Evolutionary conservation across 2,888 invertebrate species (phyloP).

Genomic region (Digitonthophagus gazella): DNA sequence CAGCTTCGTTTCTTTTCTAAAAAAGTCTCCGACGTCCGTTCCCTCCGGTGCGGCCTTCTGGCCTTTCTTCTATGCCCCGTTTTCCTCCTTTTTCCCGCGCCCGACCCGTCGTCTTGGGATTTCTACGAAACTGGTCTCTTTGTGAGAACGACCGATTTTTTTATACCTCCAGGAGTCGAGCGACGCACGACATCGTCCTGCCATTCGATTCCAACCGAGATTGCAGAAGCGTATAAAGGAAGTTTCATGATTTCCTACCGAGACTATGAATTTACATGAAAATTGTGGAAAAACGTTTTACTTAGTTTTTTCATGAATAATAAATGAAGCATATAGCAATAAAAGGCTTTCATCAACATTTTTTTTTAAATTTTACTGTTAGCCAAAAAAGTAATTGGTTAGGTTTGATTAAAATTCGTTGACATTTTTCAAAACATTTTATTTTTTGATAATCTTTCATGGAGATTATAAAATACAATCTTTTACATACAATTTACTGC

Average conservation of each 20-base stretch:
- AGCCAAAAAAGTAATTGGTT: too few relatives aligned
- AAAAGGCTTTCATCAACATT: too few relatives aligned
- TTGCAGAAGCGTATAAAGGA: neutral
- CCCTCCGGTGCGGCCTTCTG: neutral
- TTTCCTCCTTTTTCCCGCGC: neutral
- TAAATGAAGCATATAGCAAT: too few relatives aligned
- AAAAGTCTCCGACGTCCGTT: neutral
- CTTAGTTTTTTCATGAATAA: neutral
- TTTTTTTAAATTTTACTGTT: neutral
- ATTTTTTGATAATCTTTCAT: too few relatives aligned
- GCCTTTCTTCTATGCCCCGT: neutral
- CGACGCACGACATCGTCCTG: neutral
- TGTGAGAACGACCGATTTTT: neutral
- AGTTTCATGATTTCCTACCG: neutral
- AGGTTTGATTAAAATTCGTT: neutral
- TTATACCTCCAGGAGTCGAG: too few relatives aligned
- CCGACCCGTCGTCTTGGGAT: neutral
- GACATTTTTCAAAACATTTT: too few relatives aligned
- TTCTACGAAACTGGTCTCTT: neutral
- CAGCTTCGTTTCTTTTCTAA: neutral
- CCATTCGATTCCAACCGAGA: neutral
- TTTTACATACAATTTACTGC: too few relatives aligned
- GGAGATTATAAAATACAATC: too few relatives aligned
- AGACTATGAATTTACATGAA: too few relatives aligned
- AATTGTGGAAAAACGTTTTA: too few relatives aligned